Percentiles rank a stretch among this genome's conserved stretches.
Conservation (phyloP, 1,140 invertebrate species). For the Latrodectus geometricus region DNA sequence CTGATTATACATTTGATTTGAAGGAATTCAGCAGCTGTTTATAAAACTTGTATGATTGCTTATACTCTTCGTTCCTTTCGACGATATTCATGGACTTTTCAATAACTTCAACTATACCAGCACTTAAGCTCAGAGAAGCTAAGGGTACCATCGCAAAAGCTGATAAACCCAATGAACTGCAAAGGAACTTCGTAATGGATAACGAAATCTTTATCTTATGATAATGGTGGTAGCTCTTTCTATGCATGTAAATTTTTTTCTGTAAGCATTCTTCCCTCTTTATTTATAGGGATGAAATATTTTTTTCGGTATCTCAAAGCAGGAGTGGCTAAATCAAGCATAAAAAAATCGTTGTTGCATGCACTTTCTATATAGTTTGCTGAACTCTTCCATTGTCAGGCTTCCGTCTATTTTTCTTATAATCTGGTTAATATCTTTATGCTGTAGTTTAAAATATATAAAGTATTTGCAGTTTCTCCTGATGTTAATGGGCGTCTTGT, state of each 20-base stretch:
- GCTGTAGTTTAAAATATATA: conserved; percentile 3
- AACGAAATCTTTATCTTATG: neutral
- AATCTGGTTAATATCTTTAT: neutral
- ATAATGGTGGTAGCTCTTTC: neutral
- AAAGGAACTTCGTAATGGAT: too few species aligned
- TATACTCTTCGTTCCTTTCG: too few species aligned
- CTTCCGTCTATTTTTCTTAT: neutral
- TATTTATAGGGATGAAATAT: too few species aligned
- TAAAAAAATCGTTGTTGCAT: neutral
- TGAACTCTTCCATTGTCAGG: neutral
- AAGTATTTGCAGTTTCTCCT: conserved; percentile 12
- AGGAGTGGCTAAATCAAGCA: neutral
- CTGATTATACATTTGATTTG: neutral
- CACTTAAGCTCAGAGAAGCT: too few species aligned
- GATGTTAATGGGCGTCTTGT: conserved; percentile 12
- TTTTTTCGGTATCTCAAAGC: neutral
- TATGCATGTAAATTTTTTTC: neutral
- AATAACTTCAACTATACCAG: too few species aligned
- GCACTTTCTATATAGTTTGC: neutral
- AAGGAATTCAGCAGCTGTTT: too few species aligned
- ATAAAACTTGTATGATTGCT: too few species aligned
- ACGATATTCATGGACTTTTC: too few species aligned
- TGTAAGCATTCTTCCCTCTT: too few species aligned
- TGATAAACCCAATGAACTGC: too few species aligned
- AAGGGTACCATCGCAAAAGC: too few species aligned